Evolutionary conservation across 2,797 vertebrate genomes (phyloP).

Genomic region (Acanthurus tractus): DNA sequence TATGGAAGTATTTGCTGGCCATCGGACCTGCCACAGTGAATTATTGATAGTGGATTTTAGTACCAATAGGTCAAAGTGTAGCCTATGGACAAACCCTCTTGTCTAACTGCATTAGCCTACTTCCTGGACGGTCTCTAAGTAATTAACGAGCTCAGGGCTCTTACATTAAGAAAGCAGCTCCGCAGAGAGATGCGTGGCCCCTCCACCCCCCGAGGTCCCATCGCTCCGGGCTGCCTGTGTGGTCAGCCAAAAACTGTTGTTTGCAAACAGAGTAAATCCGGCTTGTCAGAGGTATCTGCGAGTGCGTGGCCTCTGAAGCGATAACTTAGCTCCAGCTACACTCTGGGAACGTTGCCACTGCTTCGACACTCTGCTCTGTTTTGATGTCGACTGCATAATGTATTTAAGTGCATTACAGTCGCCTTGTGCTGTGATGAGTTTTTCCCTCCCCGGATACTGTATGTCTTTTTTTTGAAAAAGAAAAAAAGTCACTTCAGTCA

Average conservation of each 20-base stretch:
- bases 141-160: conserved; percentile 73
- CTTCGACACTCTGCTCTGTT: not conserved
- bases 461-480: too few relatives aligned
- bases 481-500: not conserved
- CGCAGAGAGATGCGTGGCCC: conserved; percentile 4
- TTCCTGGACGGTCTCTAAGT: conserved; percentile 72
- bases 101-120: conserved; percentile 74
- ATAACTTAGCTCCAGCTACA: conserved; percentile 21
- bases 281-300: conserved; percentile 16
- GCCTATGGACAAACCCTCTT: conserved; percentile 51
- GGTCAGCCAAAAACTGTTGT: conserved; percentile 56
- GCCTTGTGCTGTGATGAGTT: not conserved
- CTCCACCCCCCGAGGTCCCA: conserved; percentile 18
- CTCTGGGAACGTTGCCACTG: conserved; percentile 33
- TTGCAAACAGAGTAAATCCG: conserved; percentile 64
- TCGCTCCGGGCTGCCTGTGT: conserved; percentile 26
- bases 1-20: conserved; percentile 9
- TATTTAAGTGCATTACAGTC: conserved; percentile 3
- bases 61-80: conserved; percentile 57
- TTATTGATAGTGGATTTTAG: conserved; percentile 61
- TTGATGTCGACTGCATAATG: conserved; percentile 6
- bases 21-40: conserved; percentile 42
- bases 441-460: not conserved
- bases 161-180: conserved; percentile 50
- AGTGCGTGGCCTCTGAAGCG: conserved; percentile 11